Percentiles rank a stretch among this genome's conserved stretches.
phyloP scores from a whole-genome alignment of 1,140 invertebrate species.

The Globodera ellingtonae region DNA sequence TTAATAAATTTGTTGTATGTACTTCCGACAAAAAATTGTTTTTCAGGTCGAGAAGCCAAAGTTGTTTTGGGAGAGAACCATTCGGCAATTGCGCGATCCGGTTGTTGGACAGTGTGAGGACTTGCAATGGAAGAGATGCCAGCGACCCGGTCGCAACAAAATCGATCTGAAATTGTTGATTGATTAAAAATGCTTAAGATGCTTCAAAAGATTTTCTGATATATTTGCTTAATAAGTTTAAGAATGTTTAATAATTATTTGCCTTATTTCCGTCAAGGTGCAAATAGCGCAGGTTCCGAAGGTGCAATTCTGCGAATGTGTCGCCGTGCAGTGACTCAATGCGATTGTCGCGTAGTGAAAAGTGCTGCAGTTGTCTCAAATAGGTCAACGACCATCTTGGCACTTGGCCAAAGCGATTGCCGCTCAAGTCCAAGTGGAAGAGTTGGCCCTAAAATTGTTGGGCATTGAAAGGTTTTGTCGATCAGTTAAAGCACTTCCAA shows the following conservation, averaged over 20 bases:
- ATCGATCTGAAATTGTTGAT: slow-evolving; percentile 43
- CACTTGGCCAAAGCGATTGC: slow-evolving; percentile 36
- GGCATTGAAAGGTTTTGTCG: not conserved
- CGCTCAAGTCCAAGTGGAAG: slow-evolving; percentile 38
- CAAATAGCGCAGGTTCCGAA: slow-evolving; percentile 43
- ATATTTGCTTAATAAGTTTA: too few species aligned
- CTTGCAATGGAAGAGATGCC: slow-evolving; percentile 41
- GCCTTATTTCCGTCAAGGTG: slow-evolving; percentile 45
- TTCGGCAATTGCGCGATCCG: slow-evolving; percentile 36
- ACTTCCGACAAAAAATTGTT: slow-evolving; percentile 47
- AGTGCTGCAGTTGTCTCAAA: slow-evolving; percentile 37
- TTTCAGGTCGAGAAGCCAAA: slow-evolving; percentile 47
- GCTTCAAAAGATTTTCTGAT: too few species aligned
- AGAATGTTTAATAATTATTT: not conserved
- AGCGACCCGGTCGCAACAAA: slow-evolving; percentile 20
- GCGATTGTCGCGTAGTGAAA: slow-evolving; percentile 47
- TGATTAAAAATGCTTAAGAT: too few species aligned
- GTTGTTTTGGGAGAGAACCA: slow-evolving; percentile 38
- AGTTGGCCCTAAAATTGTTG: slow-evolving; percentile 34
- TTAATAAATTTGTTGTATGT: not conserved
- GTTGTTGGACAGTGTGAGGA: slow-evolving; percentile 49
- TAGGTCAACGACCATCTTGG: slow-evolving; percentile 51
- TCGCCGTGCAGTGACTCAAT: slow-evolving; percentile 22
- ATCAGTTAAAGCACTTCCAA: slow-evolving; percentile 35
- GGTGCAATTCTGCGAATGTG: slow-evolving; percentile 42